These are phyloP conservation scores for Elachura formosa DNA, from an alignment of 2,113 vertebrate genomes.

Conservation along the genomic window DNA sequence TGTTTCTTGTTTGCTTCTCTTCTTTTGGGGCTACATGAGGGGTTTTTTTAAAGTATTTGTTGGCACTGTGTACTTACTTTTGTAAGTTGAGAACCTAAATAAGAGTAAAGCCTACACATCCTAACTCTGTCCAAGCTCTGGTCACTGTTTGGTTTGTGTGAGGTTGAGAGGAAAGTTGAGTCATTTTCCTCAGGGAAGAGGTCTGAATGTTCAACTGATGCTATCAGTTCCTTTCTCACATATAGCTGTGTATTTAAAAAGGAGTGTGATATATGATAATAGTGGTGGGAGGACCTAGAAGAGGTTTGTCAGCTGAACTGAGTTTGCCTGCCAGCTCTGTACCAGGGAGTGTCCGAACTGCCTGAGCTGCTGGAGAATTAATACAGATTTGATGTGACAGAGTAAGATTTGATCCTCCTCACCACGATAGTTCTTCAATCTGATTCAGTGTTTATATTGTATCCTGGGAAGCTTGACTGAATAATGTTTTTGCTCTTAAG, in stretches of 20 bases:
- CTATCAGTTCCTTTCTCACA: background rate
- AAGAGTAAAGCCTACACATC: accelerated
- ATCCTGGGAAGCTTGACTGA: background rate
- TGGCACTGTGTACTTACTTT: background rate
- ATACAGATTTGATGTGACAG: background rate
- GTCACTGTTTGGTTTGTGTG: background rate
- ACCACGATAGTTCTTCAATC: background rate
- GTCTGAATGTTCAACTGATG: background rate
- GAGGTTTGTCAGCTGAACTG: background rate
- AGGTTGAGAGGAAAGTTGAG: background rate
- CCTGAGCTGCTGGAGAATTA: background rate
- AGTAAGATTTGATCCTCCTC: background rate
- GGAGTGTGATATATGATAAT: accelerated
- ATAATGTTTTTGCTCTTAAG: background rate
- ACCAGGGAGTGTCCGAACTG: background rate
- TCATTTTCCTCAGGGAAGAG: background rate
- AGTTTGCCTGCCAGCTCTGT: background rate
- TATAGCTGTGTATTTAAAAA: background rate
- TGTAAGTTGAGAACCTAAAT: background rate
- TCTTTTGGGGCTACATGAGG: background rate
- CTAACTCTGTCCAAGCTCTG: background rate
- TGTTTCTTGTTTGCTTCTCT: background rate
- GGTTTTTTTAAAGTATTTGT: background rate
- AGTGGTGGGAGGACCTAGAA: background rate
- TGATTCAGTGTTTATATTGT: background rate